phyloP scores from a whole-genome alignment of 2,888 invertebrate species.

The Amiota communis region DNA sequence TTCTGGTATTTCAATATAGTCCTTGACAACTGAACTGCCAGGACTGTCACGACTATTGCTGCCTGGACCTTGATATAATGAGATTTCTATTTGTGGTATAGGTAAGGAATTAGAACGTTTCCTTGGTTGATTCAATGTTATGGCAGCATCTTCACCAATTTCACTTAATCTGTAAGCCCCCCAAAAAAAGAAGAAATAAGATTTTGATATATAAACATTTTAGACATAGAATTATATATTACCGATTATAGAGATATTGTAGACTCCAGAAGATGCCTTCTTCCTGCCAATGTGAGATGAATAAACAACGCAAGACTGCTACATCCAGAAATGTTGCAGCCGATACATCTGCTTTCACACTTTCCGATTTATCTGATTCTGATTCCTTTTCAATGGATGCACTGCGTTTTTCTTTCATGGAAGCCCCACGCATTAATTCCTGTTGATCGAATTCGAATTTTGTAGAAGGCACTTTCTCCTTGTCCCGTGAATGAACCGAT shows the following conservation, averaged over 20 bases:
- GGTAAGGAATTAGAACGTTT: slow-evolving; percentile 94
- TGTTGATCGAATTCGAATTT: slow-evolving; percentile 73
- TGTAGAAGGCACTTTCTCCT: slow-evolving; percentile 67
- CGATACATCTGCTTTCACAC: slow-evolving; percentile 76
- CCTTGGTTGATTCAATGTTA: slow-evolving; percentile 84
- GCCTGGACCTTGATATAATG: slow-evolving; percentile 85
- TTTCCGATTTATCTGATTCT: slow-evolving; percentile 78
- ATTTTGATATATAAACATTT: not conserved
- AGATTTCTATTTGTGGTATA: slow-evolving; percentile 93
- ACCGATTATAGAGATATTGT: slow-evolving; percentile 92
- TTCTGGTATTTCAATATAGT: slow-evolving; percentile 86
- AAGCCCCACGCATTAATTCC: slow-evolving; percentile 69
- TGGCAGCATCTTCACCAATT: slow-evolving; percentile 85
- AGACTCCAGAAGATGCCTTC: slow-evolving; percentile 98
- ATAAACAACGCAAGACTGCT: slow-evolving; percentile 94
- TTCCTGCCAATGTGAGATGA: slow-evolving; percentile 97
- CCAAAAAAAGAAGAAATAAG: not conserved
- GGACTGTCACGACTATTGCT: slow-evolving; percentile 73
- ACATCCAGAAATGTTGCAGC: slow-evolving; percentile 97
- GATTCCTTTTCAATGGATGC: slow-evolving; percentile 85
- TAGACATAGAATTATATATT: slow-evolving; percentile 35
- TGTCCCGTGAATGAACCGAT: slow-evolving; percentile 69
- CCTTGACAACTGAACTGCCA: slow-evolving; percentile 76
- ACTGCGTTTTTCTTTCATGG: slow-evolving; percentile 72
- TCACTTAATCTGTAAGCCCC: slow-evolving; percentile 81